Evolutionary conservation across 1,140 invertebrate species (phyloP).

Genomic region (Zaprionus taronus): DNA sequence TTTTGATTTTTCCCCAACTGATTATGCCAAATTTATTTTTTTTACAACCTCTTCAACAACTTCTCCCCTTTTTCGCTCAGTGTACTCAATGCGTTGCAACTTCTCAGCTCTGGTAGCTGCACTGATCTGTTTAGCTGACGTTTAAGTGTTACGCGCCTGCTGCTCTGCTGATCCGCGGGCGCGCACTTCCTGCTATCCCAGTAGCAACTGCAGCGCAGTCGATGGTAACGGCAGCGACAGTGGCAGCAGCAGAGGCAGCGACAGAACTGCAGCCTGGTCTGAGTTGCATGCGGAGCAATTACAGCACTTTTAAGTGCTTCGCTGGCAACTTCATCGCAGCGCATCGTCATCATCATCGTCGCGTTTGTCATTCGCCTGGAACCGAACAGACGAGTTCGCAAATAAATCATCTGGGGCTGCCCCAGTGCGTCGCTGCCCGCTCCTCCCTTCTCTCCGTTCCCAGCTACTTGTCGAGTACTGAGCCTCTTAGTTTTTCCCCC

Average conservation of each 20-base stretch:
- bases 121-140: slow-evolving; percentile 25
- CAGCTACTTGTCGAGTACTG: background rate
- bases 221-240: background rate
- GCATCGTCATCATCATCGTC: slow-evolving; percentile 74
- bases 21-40: fast-evolving
- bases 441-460: background rate
- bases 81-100: slow-evolving; percentile 12
- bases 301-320: slow-evolving; percentile 79
- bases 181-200: slow-evolving; percentile 71
- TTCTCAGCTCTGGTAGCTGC: slow-evolving; percentile 12
- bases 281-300: slow-evolving; percentile 54
- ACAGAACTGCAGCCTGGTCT: background rate
- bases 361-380: slow-evolving; percentile 80
- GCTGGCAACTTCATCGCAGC: slow-evolving; percentile 78
- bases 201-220: slow-evolving; percentile 11
- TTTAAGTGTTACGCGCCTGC: slow-evolving; percentile 62
- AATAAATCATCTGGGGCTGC: slow-evolving; percentile 73
- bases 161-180: slow-evolving; percentile 50
- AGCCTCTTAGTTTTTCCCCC: slow-evolving; percentile 4
- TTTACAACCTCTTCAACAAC: background rate
- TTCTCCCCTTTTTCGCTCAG: slow-evolving; percentile 1
- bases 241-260: background rate
- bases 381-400: slow-evolving; percentile 79
- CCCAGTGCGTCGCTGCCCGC: slow-evolving; percentile 10
- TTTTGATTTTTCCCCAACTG: too few species aligned